Percentiles rank a stretch among this genome's conserved stretches.
Conservation (phyloP, 2,888 invertebrate species). For the Sussaba pulchella region DNA sequence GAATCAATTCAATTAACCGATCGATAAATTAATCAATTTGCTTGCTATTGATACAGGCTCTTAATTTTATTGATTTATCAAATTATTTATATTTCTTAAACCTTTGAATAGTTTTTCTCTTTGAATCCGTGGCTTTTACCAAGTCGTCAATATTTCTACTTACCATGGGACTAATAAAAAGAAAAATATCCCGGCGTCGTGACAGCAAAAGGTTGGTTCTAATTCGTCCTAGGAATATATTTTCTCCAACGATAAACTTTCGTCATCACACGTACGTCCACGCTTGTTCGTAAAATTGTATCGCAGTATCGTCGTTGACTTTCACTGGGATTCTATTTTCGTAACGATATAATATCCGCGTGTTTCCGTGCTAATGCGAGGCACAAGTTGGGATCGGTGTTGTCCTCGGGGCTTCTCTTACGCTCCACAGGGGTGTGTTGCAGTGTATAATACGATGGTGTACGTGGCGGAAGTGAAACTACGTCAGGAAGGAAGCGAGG, state of each 20-base stretch:
- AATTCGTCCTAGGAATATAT: conserved; percentile 39
- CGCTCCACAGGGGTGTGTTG: conserved; percentile 7
- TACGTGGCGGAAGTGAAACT: too few species aligned
- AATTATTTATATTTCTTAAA: not conserved
- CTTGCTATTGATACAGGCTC: too few species aligned
- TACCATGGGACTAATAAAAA: too few species aligned
- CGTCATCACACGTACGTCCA: conserved; percentile 5
- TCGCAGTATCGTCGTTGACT: conserved; percentile 36
- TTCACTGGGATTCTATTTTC: conserved; percentile 52
- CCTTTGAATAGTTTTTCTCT: too few species aligned
- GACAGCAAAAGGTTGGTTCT: conserved; percentile 35
- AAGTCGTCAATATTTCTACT: too few species aligned
- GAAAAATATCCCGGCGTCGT: conserved; percentile 4
- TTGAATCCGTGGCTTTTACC: too few species aligned
- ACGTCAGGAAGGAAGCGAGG: conserved; percentile 21
- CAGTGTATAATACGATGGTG: not conserved
- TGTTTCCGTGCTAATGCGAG: conserved; percentile 8
- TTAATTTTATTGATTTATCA: not conserved
- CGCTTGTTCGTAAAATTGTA: conserved; percentile 18
- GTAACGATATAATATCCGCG: conserved; percentile 52
- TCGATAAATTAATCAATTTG: not conserved
- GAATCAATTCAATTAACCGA: not conserved
- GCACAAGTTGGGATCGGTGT: not conserved
- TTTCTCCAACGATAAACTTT: not conserved
- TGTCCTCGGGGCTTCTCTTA: not conserved